A percentile compares a stretch with the other conserved stretches of the same genome.
Conservation (phyloP, 2,888 invertebrate genomes). For the Abrostola tripartita region DNA sequence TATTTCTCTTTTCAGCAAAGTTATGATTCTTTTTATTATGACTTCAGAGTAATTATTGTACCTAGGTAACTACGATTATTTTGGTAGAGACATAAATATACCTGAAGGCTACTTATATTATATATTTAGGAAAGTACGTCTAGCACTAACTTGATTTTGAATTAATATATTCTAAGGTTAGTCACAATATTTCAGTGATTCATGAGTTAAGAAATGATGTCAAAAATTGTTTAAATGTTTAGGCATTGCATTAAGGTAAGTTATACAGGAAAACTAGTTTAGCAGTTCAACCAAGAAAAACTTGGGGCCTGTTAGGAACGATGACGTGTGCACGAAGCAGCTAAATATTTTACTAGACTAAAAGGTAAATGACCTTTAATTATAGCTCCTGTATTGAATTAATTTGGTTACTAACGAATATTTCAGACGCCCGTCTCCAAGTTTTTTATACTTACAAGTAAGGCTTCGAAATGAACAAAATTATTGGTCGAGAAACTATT, state of each 20-base stretch:
- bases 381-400: constrained; percentile 28
- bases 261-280: constrained; percentile 46
- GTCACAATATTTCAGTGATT: constrained; percentile 39
- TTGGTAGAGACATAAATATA: background rate
- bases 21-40: background rate
- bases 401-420: constrained; percentile 17
- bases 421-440: background rate
- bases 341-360: constrained; percentile 55
- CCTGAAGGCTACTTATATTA: background rate
- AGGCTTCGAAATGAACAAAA: no score
- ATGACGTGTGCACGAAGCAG: constrained; percentile 52
- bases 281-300: constrained; percentile 43
- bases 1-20: no score
- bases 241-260: constrained; percentile 4
- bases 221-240: no score
- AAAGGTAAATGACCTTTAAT: constrained; percentile 56
- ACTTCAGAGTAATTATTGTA: no score
- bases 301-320: constrained; percentile 39
- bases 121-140: background rate
- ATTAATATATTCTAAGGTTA: background rate
- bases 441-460: no score
- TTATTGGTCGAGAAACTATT: no score
- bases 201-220: constrained; percentile 7
- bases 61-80: no score
- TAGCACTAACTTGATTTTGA: background rate